Evolutionary conservation across 2,113 vertebrate genomes (phyloP), one percentile per base, ranked within the genome.

Genomic region (Galbula dea): DNA sequence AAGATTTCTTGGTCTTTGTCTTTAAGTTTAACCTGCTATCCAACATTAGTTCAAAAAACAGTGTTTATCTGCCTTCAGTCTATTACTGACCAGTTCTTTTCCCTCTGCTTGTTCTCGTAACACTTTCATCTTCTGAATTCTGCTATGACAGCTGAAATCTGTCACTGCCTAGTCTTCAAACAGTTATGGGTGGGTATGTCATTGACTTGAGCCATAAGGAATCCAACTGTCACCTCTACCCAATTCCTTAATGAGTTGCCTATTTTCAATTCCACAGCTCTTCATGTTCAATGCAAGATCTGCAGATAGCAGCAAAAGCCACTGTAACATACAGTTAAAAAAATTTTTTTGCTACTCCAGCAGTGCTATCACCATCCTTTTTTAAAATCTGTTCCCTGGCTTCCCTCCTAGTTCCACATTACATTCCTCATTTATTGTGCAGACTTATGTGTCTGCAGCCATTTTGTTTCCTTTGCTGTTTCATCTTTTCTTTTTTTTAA

Each of bases 51-150:
- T 91, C 59, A 79, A 88, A 86, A 27, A 93, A 79, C 36, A 66
- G n/a, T 61, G 55, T 92, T 91, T 87, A 68, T 83, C 55, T 85
- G 20, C 26, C 51, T 95, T 67, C 69, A 67, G 30, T 79, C 78
- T 94, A 4, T 94, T 89, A 72, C 61, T 88, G 83, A 68, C 94
- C 90, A 51, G 54, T 95, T 97, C 63, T 95, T 95, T 58, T 82
- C 55, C 52, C 74, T 83, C 63, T 67, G 49, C 63, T 63, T 96
- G 82, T 86, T 86, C 65, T 95, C 83, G 26, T 65, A 37, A 41
- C 62, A 92, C 93, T 96, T 97, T 97, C 81, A 95, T 96, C 93
- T 73, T 88, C 63, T 80, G 89, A 69, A 93, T 72, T 96, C 80
- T 93, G 65, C 79, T 72, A 0, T 77, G 77, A 73, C 94, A 72